Percentiles rank a stretch among this genome's conserved stretches.
These are phyloP conservation scores for Archilochus colubris DNA, from an alignment of 2,113 vertebrate species.

Conservation along the genomic window DNA sequence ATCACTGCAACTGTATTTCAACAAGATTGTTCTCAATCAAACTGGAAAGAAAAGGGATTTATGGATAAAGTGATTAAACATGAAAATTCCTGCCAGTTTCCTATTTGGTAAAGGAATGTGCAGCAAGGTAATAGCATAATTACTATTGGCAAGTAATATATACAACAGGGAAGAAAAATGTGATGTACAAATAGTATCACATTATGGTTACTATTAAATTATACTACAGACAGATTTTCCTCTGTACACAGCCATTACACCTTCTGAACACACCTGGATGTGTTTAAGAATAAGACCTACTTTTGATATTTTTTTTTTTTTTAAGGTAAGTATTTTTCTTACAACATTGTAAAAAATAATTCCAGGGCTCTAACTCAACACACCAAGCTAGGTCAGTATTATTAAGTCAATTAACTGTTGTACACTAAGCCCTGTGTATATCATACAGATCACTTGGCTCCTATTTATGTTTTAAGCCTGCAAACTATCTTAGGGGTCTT, in stretches of 20 bases:
- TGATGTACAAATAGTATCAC: background rate
- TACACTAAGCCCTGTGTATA: background rate
- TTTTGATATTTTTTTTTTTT: background rate
- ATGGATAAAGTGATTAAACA: background rate
- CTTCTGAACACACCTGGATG: background rate
- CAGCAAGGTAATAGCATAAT: background rate
- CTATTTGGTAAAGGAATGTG: background rate
- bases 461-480: background rate
- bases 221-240: background rate
- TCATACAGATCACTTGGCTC: background rate
- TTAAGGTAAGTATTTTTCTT: background rate
- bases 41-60: background rate
- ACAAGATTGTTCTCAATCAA: background rate
- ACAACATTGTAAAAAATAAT: background rate
- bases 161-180: background rate
- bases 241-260: background rate
- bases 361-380: background rate
- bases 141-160: background rate
- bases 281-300: background rate
- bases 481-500: background rate
- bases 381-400: background rate
- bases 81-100: background rate
- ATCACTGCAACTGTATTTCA: background rate
- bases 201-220: background rate
- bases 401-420: slow-evolving; percentile 17